A percentile compares a stretch with the other conserved stretches of the same genome.
phyloP scores from a whole-genome alignment of 2,888 invertebrate genomes.

The Heterodera filipjevi region DNA sequence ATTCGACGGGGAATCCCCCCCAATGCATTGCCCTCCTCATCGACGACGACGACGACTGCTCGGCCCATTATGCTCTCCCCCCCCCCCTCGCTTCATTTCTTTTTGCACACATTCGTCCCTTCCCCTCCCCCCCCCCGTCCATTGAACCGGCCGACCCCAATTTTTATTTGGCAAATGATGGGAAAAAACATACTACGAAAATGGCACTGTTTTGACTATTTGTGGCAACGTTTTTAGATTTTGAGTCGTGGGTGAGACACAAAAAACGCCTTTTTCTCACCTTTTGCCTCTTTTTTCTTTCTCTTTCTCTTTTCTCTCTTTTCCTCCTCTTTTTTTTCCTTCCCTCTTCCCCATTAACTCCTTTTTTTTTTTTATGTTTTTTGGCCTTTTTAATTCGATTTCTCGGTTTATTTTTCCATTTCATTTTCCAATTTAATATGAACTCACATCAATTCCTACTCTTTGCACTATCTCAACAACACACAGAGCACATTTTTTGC shows the following conservation, averaged over 20 bases:
- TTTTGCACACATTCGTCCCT: neutral
- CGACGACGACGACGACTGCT: neutral
- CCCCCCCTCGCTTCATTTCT: neutral
- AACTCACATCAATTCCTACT: too few species aligned
- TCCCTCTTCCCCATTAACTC: neutral
- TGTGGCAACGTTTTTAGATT: too few species aligned
- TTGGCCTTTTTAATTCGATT: too few species aligned
- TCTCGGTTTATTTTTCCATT: too few species aligned
- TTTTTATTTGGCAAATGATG: neutral
- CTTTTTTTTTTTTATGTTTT: too few species aligned
- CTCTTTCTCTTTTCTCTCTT: too few species aligned
- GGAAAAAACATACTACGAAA: neutral
- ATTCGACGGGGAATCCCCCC: slow-evolving; percentile 7
- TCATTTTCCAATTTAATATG: too few species aligned
- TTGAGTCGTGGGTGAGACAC: too few species aligned
- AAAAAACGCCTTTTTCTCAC: too few species aligned
- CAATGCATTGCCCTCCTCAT: neutral
- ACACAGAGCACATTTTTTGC: too few species aligned
- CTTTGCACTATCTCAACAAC: too few species aligned
- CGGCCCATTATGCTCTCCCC: neutral
- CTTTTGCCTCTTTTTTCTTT: too few species aligned
- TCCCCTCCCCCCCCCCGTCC: neutral
- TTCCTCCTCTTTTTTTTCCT: neutral
- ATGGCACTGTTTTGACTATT: neutral
- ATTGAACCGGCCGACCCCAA: neutral